Evolutionary conservation across 2,113 vertebrate species (phyloP).

Genomic region (Triplophysa dalaica): DNA sequence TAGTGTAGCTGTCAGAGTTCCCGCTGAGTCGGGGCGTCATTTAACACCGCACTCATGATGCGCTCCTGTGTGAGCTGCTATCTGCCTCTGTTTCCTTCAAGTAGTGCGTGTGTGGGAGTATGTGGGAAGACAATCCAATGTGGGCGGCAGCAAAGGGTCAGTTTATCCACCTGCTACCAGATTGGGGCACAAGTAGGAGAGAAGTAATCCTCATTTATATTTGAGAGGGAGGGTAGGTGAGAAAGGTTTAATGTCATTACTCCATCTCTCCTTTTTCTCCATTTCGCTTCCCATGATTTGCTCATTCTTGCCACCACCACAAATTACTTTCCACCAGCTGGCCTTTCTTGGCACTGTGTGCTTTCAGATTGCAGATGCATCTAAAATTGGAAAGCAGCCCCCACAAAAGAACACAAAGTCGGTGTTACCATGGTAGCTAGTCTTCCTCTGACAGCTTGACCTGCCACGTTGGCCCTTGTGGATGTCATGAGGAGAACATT

Average conservation of each 20-base stretch:
- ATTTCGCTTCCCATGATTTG: slow-evolving; percentile 18
- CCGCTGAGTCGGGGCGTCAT: background rate
- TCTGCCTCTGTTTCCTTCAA: slow-evolving; percentile 19
- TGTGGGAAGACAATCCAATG: slow-evolving; percentile 32
- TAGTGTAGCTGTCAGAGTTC: background rate
- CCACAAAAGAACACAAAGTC: slow-evolving; percentile 37
- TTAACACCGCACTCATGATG: slow-evolving; percentile 16
- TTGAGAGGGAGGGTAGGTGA: slow-evolving; percentile 8
- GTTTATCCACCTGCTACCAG: slow-evolving; percentile 6
- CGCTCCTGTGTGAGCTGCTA: slow-evolving; percentile 15
- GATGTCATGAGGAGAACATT: slow-evolving; percentile 14
- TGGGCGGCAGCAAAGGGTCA: slow-evolving; percentile 9
- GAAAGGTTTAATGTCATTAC: slow-evolving; percentile 39
- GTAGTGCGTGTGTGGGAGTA: slow-evolving; percentile 11
- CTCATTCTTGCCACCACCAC: slow-evolving; percentile 5
- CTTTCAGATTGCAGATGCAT: slow-evolving; percentile 37
- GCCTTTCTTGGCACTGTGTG: slow-evolving; percentile 37
- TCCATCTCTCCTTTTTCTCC: background rate
- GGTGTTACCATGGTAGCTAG: slow-evolving; percentile 57
- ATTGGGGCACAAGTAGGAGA: slow-evolving; percentile 31
- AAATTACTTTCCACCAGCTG: slow-evolving; percentile 44
- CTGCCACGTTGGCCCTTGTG: slow-evolving; percentile 42
- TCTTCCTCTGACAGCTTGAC: slow-evolving; percentile 50
- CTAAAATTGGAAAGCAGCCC: slow-evolving; percentile 49
- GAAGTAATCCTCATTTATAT: slow-evolving; percentile 32